Base-by-base conservation (phyloP, 2,113 vertebrate genomes). In the Gallinago undulata region DNA sequence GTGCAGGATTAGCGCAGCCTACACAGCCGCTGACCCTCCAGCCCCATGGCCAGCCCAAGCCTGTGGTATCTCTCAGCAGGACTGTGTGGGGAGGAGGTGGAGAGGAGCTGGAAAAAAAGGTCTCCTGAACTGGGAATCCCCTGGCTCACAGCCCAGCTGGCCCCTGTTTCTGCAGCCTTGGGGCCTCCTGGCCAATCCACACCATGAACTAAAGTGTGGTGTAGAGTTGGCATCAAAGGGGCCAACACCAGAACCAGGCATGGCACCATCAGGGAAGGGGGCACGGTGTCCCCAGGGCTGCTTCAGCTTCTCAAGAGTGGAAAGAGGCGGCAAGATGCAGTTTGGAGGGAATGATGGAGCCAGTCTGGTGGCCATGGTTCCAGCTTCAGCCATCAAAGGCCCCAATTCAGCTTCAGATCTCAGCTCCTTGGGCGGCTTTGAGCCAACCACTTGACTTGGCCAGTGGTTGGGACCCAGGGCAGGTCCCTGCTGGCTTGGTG, bases 1-100 rank as follows among this genome's bases (percentile, higher is more conserved):
- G 19, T 1, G 33, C 45, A 67, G 72, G 68, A 28, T 23, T 35
- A 35, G 62, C 5, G 66, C 57, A 25, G 31, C 56, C 43, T 22
- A 25, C 64, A 30, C 18, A 30, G 60, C 10, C 0, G 0, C 63
- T 41, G 76, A 60, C 5, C 90, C 47, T 14, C 39, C 62, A 50
- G 76, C 63, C 53, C 56, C 67, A 6, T 0, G 21, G 79, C 27
- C 82, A 23, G 53, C 53, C 19, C 13, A 60, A 74, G 56, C 23
- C 45, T 17, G 0, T 5, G 47, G 53, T 9, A 9, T n/a, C 59
- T 55, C 31, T 13, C 50, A 19, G 84, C n/a, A 12, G 47, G 45
- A 4, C 30, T 4, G 28, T 0, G 0, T 6, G 25, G n/a, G 47
- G 5, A 78, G n/a, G 39, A 66, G 76, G 37, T 9, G 56, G 27